Evolutionary conservation across 2,797 vertebrate species (phyloP).

Genomic region (Gambelia wislizenii): DNA sequence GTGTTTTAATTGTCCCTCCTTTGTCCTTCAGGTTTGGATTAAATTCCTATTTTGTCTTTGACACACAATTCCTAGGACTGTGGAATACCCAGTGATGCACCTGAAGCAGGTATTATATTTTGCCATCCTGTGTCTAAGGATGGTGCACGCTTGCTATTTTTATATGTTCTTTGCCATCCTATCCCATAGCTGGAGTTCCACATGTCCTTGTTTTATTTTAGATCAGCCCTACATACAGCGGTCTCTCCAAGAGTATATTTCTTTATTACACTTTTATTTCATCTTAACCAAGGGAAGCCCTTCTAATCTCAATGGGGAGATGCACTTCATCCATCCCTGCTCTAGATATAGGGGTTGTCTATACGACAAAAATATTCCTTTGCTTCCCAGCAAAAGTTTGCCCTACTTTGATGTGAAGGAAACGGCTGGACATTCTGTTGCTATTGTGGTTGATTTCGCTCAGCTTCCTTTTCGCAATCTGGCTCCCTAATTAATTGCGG

Average conservation of each 20-base stretch:
- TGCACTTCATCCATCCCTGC: no score
- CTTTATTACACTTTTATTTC: not conserved
- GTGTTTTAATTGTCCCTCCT: not conserved
- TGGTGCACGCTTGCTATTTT: not conserved
- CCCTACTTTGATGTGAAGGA: not conserved
- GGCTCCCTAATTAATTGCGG: conserved; percentile 25
- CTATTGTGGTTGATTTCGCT: not conserved
- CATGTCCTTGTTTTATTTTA: not conserved
- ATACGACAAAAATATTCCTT: no score
- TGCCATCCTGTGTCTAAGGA: not conserved
- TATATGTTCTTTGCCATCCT: not conserved
- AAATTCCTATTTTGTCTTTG: conserved; percentile 34
- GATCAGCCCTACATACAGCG: not conserved
- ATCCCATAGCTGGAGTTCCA: not conserved
- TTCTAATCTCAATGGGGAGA: no score
- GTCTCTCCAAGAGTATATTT: no score
- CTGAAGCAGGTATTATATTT: not conserved
- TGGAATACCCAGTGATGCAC: not conserved
- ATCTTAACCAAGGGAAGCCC: not conserved
- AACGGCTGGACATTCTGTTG: not conserved
- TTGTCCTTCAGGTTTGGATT: not conserved
- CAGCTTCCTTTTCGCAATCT: conserved; percentile 10
- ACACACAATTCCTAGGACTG: not conserved
- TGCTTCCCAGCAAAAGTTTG: not conserved
- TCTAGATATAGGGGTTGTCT: no score